Conservation (phyloP, 2,888 invertebrate species). For the Pyrrhosoma nymphula region DNA sequence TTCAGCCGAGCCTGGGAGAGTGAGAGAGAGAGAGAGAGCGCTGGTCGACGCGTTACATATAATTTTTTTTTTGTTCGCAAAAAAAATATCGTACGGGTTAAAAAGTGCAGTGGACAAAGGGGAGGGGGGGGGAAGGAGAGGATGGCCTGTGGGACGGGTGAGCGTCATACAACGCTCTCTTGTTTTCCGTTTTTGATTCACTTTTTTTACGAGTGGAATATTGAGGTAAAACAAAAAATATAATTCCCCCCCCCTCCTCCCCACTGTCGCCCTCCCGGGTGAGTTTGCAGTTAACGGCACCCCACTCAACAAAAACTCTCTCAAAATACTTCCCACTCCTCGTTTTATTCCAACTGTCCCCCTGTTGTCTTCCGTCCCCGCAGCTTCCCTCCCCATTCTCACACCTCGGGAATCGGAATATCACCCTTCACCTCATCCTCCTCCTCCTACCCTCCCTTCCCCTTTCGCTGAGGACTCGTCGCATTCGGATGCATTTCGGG, state of each 20-base stretch:
- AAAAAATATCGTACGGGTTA: background rate
- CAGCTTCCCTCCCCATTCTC: background rate
- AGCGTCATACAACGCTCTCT: conserved; percentile 50
- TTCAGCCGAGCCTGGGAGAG: background rate
- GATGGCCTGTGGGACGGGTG: background rate
- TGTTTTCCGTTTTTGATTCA: conserved; percentile 34
- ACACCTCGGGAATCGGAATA: background rate
- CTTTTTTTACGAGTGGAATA: conserved; percentile 34
- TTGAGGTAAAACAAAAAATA: background rate
- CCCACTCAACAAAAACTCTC: background rate
- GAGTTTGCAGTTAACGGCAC: background rate
- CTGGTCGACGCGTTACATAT: background rate
- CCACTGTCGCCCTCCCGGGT: background rate
- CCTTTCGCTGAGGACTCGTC: no score
- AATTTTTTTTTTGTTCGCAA: background rate
- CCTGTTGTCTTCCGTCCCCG: background rate
- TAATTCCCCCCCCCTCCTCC: background rate
- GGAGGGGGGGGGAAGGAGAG: background rate
- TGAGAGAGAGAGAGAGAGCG: background rate
- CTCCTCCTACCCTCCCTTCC: background rate
- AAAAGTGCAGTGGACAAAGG: background rate
- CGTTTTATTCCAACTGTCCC: no score
- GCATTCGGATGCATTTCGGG: conserved; percentile 49
- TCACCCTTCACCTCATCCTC: background rate
- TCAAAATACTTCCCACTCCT: background rate